phyloP scores from a whole-genome alignment of 2,797 vertebrate genomes.

The Enteromius argenteus region DNA sequence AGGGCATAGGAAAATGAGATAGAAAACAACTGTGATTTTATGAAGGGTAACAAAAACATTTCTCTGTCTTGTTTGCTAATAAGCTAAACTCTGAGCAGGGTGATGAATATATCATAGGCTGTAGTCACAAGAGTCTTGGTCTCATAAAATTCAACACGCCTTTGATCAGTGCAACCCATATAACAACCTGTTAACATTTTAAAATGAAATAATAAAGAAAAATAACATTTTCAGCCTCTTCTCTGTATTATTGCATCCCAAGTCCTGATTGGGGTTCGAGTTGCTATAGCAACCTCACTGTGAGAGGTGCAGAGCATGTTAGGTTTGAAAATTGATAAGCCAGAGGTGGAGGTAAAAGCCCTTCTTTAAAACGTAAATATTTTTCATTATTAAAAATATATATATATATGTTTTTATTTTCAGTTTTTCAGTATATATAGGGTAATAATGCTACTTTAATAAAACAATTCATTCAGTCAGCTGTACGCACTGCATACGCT shows the following conservation, averaged over 20 bases:
- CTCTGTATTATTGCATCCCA: constrained; percentile 31
- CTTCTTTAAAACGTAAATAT: background rate
- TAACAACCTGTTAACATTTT: constrained; percentile 46
- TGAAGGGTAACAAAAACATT: constrained; percentile 36
- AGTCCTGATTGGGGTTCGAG: constrained; percentile 30
- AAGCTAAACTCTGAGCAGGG: constrained; percentile 21
- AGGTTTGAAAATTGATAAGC: constrained; percentile 28
- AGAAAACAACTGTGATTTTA: constrained; percentile 29
- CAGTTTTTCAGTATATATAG: background rate
- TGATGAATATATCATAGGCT: constrained; percentile 35
- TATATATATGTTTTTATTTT: background rate
- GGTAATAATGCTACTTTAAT: background rate
- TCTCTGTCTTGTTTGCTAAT: constrained; percentile 34
- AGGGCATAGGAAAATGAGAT: constrained; percentile 21
- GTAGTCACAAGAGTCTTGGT: constrained; percentile 3
- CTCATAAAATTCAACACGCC: constrained; percentile 4
- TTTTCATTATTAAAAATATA: background rate
- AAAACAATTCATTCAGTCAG: background rate
- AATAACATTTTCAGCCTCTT: constrained; percentile 14
- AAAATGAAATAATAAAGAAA: constrained; percentile 42
- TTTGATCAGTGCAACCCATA: constrained; percentile 20
- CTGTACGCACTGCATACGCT: background rate
- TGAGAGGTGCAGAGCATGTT: constrained; percentile 6
- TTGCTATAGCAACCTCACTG: constrained; percentile 37
- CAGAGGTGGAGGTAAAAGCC: constrained; percentile 12